Evolutionary conservation across 2,888 invertebrate genomes (phyloP).

Genomic region (Pimpla rufipes): DNA sequence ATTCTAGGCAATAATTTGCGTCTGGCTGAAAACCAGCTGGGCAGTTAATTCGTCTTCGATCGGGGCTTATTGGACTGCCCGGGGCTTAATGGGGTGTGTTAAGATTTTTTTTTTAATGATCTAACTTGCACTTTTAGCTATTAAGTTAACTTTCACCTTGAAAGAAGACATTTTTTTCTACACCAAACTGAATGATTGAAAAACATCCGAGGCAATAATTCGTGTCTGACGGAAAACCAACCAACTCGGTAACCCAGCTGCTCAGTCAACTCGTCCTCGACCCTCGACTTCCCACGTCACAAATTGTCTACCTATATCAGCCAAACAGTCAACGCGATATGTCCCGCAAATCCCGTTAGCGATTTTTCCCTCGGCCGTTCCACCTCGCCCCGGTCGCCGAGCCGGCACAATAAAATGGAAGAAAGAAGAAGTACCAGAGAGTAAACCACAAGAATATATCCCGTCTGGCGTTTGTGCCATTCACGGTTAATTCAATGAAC

Average conservation of each 20-base stretch:
- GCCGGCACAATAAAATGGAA: neutral
- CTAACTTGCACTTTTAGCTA: too few species aligned
- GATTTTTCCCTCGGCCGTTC: neutral
- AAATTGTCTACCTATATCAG: neutral
- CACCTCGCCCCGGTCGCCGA: neutral
- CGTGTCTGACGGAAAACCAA: neutral
- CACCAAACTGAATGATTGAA: too few species aligned
- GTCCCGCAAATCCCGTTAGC: neutral
- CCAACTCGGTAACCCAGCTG: neutral
- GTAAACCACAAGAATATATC: slow-evolving; percentile 33
- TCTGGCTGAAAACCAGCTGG: too few species aligned
- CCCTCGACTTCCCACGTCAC: too few species aligned
- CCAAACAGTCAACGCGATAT: neutral
- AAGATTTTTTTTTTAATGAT: too few species aligned
- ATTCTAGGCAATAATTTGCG: neutral
- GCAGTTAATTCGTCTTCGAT: too few species aligned
- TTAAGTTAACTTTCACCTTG: too few species aligned
- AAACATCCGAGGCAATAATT: too few species aligned
- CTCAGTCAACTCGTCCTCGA: neutral
- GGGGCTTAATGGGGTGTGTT: too few species aligned
- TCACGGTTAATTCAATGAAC: slow-evolving; percentile 45
- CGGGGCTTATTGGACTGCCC: too few species aligned
- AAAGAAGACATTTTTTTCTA: too few species aligned
- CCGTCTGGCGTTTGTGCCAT: slow-evolving; percentile 45
- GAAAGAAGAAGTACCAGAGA: slow-evolving; percentile 1